Percentiles rank a stretch among this genome's conserved stretches.
Evolutionary conservation across 2,888 invertebrate genomes (phyloP).

Genomic region (Diploptera punctata): DNA sequence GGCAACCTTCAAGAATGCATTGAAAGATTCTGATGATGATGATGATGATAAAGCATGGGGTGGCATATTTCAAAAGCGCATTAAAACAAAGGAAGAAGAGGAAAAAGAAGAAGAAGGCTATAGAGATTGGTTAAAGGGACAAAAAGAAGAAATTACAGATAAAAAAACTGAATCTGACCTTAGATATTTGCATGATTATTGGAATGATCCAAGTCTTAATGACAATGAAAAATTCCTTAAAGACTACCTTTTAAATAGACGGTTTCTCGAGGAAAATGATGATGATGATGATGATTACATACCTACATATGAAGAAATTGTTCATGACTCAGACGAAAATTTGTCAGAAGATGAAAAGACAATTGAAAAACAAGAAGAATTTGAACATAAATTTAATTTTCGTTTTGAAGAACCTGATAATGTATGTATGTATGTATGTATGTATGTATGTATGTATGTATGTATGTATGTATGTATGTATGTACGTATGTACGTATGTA

Average conservation of each 20-base stretch:
- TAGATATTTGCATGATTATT: slow-evolving; percentile 80
- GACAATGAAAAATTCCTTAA: slow-evolving; percentile 87
- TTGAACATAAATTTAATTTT: slow-evolving; percentile 95
- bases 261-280: slow-evolving; percentile 61
- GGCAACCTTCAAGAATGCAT: slow-evolving; percentile 65
- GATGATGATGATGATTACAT: slow-evolving; percentile 60
- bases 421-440: neutral
- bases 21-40: slow-evolving; percentile 55
- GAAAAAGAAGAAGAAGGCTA: slow-evolving; percentile 64
- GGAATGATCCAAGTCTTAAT: slow-evolving; percentile 83
- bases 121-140: slow-evolving; percentile 82
- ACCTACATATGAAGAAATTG: slow-evolving; percentile 70
- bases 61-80: slow-evolving; percentile 61
- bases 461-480: neutral
- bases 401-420: slow-evolving; percentile 94
- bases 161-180: slow-evolving; percentile 67
- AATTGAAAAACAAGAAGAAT: slow-evolving; percentile 84
- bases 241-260: slow-evolving; percentile 91
- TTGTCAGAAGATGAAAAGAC: slow-evolving; percentile 81
- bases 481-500: neutral
- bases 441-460: neutral
- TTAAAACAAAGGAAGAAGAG: slow-evolving; percentile 61
- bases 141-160: slow-evolving; percentile 65
- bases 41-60: slow-evolving; percentile 60
- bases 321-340: slow-evolving; percentile 63